phyloP scores from a whole-genome alignment of 2,113 vertebrate species.

The Muntiacus muntjak region DNA sequence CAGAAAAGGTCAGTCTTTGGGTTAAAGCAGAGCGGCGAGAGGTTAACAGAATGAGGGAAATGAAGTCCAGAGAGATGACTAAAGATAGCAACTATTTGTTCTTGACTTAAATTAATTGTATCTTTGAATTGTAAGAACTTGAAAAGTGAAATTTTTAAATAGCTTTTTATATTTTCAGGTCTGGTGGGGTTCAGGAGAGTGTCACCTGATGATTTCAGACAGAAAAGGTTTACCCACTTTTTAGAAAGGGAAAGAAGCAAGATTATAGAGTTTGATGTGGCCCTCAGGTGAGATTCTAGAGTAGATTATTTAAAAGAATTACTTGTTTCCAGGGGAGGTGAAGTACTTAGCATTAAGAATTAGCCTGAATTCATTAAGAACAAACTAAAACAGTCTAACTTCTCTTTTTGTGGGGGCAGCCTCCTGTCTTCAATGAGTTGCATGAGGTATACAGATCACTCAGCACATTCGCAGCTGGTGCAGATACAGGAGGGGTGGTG shows the following conservation, averaged over 20 bases:
- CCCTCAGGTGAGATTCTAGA: background rate
- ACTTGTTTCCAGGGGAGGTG: background rate
- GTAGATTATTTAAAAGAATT: conserved; percentile 14
- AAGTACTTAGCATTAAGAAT: background rate
- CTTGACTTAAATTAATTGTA: background rate
- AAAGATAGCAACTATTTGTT: background rate
- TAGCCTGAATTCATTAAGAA: background rate
- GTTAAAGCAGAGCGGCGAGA: background rate
- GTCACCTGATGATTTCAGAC: background rate
- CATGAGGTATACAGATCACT: background rate
- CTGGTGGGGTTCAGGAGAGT: background rate
- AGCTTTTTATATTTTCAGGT: background rate
- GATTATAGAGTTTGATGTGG: background rate
- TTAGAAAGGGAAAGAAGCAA: background rate
- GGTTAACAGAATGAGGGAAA: background rate
- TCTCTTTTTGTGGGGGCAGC: background rate
- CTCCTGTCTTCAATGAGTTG: background rate
- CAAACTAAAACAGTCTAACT: background rate
- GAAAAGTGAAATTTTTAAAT: conserved; percentile 8
- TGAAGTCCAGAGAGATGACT: background rate
- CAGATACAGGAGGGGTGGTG: background rate
- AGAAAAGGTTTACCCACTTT: background rate
- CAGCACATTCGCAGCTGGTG: background rate
- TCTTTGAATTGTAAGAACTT: background rate
- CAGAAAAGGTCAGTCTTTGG: background rate